Evolutionary conservation across 2,113 vertebrate species (phyloP), one percentile per base, ranked within the genome.

Genomic region (Macroglossus sobrinus): DNA sequence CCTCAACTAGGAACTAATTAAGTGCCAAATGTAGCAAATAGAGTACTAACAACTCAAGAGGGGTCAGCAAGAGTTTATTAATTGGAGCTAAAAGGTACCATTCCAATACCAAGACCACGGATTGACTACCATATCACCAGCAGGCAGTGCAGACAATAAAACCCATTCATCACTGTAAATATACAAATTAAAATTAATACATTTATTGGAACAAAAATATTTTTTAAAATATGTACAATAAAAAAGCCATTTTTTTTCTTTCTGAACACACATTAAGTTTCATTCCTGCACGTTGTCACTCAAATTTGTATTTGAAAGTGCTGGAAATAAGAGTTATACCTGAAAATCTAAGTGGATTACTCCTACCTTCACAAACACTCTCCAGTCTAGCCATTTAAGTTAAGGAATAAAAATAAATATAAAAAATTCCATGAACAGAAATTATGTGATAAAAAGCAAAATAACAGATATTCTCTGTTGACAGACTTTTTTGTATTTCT

Each of bases 41-140:
- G 89, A 97, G 95, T 76, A 79, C 4, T 92, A 84, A 90, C 38
- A 90, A 81, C 47, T 84, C 57, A 69, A 96, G 96, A 91, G 55
- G 11, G 40, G 95, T 13, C 12, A 97, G 15, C 76, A 38, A 95
- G 71, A 63, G 75, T 92, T 94, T 81, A 92, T 93, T 97, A 87
- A 96, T 40, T 61, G 18, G n/a, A 96, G 30, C 63, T 97, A 95
- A 93, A 64, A 16, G 35, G 63, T n/a, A 24, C 1, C 7, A 96
- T 90, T 92, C 79, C 53, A 97, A 92, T 95, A 76, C 57, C 13
- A 68, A 84, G 12, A 91, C 50, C 13, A 63, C 0, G 63, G 4
- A 97, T 97, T 97, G 89, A 96, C 76, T 93, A 96, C 13, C 21
- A 16, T 74, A 7, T 63, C 92, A 96, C 22, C 18, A 69, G 76